Evolutionary conservation across 2,888 invertebrate genomes (phyloP), one percentile per base, ranked within the genome.

Genomic region (Cistogaster globosa): DNA sequence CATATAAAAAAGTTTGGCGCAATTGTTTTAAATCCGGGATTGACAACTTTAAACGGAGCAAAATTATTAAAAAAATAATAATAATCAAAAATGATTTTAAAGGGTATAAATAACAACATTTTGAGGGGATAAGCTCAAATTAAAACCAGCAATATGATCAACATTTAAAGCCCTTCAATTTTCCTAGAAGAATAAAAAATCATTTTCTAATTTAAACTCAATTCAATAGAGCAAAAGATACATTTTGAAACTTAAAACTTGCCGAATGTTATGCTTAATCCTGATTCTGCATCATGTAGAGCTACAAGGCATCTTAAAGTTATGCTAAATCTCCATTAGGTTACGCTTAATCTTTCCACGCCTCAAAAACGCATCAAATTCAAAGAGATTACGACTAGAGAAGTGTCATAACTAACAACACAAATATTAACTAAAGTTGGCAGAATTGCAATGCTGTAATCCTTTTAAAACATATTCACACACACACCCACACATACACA

Each of bases 201-300:
- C 11, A 48, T 14, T 48, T 48, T 4, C 6, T 4, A 48, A 32
- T 32, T 32, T 32, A 32, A 5, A 6, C 2, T 32, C 8, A 7
- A 5, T 32, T 32, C 0, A 20, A 9, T n/a, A 6, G 36, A 71
- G 65, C 22, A 72, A 38, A 57, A 77, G 8, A 32, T 7, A 32
- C 32, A 32, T 32, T 32, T 68, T 68, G 22, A 67, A 12, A n/a
- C 57, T 20, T 26, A 72, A 72, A 65, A 55, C 69, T 68, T 80
- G 58, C 60, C 51, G 57, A 72, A 80, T 53, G 36, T 81, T 71
- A 69, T 71, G 82, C 57, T 42, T 60, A 76, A 77, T 67, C 65
- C 65, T 48, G 32, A 7, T 48, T 16, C 32, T 60, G 16, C 16
- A 16, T 20, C 14, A 16, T 75, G 12, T 65, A 26, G 9, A 55